Evolutionary conservation across 2,797 vertebrate species (phyloP).

Genomic region (Pogoniulus pusillus): DNA sequence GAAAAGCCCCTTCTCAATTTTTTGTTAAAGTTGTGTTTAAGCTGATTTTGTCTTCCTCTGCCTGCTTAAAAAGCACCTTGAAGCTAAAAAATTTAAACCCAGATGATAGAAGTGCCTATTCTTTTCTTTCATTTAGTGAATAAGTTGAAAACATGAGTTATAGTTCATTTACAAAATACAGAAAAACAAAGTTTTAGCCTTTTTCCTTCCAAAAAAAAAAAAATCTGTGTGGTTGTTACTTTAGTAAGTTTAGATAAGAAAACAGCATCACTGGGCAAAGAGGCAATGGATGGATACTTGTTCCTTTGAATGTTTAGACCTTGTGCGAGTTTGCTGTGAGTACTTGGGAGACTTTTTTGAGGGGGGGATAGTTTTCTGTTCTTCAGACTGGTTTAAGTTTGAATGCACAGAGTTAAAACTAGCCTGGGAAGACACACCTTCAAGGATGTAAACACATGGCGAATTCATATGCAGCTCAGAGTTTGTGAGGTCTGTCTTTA

Average conservation of each 20-base stretch:
- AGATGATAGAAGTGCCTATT: neutral
- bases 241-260: neutral
- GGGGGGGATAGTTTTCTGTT: neutral
- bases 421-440: neutral
- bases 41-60: neutral
- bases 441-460: neutral
- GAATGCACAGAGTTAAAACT: neutral
- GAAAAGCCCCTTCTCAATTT: neutral
- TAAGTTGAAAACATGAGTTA: neutral
- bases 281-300: neutral
- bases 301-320: neutral
- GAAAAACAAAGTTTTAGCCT: accelerated
- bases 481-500: neutral
- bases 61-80: neutral
- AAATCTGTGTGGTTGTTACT: accelerated
- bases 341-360: neutral
- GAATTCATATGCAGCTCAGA: neutral
- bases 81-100: neutral
- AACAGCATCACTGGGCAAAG: neutral
- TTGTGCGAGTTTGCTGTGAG: neutral
- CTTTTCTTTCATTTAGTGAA: neutral
- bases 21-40: neutral
- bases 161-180: neutral
- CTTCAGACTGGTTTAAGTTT: neutral
- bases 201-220: neutral